A percentile compares a stretch with the other conserved stretches of the same genome.
phyloP scores from a whole-genome alignment of 2,888 invertebrate species.

The Oxycera nigricornis region DNA sequence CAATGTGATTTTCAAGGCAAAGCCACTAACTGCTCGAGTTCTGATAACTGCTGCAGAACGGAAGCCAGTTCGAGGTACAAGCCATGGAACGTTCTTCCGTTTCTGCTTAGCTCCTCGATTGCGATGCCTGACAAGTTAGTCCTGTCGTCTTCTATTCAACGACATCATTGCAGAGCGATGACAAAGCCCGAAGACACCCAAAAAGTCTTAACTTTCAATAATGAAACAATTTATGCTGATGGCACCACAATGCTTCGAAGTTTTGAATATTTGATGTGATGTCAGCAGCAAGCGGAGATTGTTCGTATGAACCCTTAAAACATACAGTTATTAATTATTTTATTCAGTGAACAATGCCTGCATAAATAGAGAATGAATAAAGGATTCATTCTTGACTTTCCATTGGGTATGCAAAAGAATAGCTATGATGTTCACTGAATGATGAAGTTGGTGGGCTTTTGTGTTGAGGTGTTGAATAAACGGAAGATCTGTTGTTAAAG shows the following conservation, averaged over 20 bases:
- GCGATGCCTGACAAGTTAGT: background rate
- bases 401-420: too few species aligned
- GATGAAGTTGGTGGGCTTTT: background rate
- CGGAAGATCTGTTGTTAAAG: background rate
- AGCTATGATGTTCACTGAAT: background rate
- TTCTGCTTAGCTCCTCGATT: background rate
- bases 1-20: slow-evolving; percentile 43
- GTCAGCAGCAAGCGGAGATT: background rate
- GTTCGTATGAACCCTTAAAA: background rate
- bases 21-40: slow-evolving; percentile 20
- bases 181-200: slow-evolving; percentile 16
- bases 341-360: background rate
- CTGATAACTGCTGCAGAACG: background rate
- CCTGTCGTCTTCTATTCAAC: background rate
- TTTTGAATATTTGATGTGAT: slow-evolving; percentile 26
- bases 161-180: background rate
- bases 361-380: background rate
- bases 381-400: background rate
- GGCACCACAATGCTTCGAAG: slow-evolving; percentile 12
- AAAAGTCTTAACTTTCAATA: slow-evolving; percentile 45
- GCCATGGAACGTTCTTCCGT: background rate
- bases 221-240: slow-evolving; percentile 46
- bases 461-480: background rate
- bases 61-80: background rate
- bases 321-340: slow-evolving; percentile 6